Evolutionary conservation across 2,888 invertebrate species (phyloP).

Genomic region (Diaprepes abbreviatus): DNA sequence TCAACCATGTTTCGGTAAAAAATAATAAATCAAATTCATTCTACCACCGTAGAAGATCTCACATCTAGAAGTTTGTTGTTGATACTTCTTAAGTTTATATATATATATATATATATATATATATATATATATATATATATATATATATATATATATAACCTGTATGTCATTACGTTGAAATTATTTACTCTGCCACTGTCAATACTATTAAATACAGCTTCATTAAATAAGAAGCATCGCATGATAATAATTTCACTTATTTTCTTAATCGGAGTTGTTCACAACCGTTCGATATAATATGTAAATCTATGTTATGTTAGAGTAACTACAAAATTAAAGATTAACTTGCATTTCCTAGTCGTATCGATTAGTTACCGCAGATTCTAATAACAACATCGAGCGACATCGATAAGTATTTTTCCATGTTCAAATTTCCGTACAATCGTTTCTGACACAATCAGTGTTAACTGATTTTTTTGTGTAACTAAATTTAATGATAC

Average conservation of each 20-base stretch:
- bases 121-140: no score
- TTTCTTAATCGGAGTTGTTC: not conserved
- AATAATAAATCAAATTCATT: no score
- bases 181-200: not conserved
- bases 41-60: no score
- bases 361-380: not conserved
- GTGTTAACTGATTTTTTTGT: no score
- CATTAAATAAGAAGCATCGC: not conserved
- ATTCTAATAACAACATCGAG: not conserved
- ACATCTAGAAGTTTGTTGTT: no score
- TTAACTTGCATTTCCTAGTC: not conserved
- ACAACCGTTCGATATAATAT: slow-evolving; percentile 5
- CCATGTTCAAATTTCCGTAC: not conserved
- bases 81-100: no score
- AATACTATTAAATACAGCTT: not conserved
- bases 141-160: not conserved
- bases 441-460: not conserved
- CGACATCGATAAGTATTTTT: slow-evolving; percentile 1
- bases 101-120: no score
- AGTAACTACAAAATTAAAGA: slow-evolving; percentile 12
- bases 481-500: no score
- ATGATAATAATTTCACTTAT: slow-evolving; percentile 9
- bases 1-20: no score
- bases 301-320: not conserved
- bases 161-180: no score